Percentiles rank a stretch among this genome's conserved stretches.
Conservation (phyloP, 2,113 vertebrate species). For the Sceloporus tristichus region DNA sequence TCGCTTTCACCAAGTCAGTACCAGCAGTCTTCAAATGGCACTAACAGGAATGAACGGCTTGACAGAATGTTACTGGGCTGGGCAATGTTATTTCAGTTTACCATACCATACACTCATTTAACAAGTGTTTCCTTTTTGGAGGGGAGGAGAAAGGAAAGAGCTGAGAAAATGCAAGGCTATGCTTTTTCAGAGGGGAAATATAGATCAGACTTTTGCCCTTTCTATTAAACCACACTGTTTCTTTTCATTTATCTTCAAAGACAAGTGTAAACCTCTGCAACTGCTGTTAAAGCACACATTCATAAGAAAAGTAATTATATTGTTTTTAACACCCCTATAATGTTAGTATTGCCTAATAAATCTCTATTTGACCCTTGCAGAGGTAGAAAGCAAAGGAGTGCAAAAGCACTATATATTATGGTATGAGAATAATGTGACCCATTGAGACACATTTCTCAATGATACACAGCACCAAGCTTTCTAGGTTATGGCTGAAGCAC, state of each 20-base stretch:
- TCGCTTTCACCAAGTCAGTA: conserved; percentile 31
- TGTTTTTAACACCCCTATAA: neutral
- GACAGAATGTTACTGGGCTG: conserved; percentile 44
- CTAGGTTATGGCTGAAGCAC: neutral
- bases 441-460: conserved; percentile 38
- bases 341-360: conserved; percentile 13
- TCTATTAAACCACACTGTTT: conserved; percentile 22
- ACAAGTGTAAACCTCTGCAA: conserved; percentile 37
- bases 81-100: conserved; percentile 55
- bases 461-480: neutral
- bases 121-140: neutral
- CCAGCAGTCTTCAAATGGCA: neutral
- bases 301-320: conserved; percentile 48
- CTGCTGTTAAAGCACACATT: conserved; percentile 13
- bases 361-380: conserved; percentile 20
- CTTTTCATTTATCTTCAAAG: conserved; percentile 51
- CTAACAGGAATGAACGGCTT: conserved; percentile 47
- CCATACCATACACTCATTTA: conserved; percentile 35
- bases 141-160: neutral
- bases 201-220: conserved; percentile 21
- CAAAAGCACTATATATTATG: conserved; percentile 22
- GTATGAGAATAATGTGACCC: conserved; percentile 16
- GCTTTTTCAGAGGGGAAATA: conserved; percentile 52
- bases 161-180: neutral
- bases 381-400: conserved; percentile 28